Evolutionary conservation across 1,140 invertebrate genomes (phyloP).

Genomic region (Diachasma alloeum): DNA sequence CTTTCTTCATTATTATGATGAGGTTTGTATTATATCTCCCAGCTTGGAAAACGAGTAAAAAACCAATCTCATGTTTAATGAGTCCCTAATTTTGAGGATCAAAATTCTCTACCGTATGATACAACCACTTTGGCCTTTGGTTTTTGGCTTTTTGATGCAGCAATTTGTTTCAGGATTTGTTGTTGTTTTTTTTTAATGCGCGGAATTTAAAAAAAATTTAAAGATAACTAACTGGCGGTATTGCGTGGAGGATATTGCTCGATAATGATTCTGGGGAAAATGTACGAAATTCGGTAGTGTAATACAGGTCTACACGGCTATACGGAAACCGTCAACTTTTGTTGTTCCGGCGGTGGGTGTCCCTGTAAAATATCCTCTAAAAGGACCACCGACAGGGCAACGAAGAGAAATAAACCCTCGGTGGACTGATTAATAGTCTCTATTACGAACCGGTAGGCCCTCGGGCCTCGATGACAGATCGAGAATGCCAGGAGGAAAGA

Average conservation of each 20-base stretch:
- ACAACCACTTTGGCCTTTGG: background rate
- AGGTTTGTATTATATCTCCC: background rate
- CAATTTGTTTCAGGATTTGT: background rate
- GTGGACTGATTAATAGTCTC: constrained; percentile 53
- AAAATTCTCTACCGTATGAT: constrained; percentile 1
- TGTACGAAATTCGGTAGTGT: background rate
- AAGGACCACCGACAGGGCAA: constrained; percentile 54
- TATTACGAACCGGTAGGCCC: constrained; percentile 29
- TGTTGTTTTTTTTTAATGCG: no score
- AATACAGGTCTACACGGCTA: no score
- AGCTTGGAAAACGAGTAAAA: constrained; percentile 1
- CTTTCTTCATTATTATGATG: constrained; percentile 1
- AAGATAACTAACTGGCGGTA: no score
- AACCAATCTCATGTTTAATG: constrained; percentile 5
- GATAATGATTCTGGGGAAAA: background rate
- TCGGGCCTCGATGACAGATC: constrained; percentile 53
- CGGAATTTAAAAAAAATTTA: no score
- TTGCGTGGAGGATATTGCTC: no score
- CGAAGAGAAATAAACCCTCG: background rate
- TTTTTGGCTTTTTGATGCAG: background rate
- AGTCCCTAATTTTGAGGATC: background rate
- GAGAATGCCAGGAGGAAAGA: constrained; percentile 49
- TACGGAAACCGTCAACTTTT: constrained; percentile 25
- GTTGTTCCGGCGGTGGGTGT: constrained; percentile 48
- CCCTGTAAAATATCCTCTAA: constrained; percentile 54